Evolutionary conservation across 2,888 invertebrate species (phyloP).

Genomic region (Brachyptera putata): DNA sequence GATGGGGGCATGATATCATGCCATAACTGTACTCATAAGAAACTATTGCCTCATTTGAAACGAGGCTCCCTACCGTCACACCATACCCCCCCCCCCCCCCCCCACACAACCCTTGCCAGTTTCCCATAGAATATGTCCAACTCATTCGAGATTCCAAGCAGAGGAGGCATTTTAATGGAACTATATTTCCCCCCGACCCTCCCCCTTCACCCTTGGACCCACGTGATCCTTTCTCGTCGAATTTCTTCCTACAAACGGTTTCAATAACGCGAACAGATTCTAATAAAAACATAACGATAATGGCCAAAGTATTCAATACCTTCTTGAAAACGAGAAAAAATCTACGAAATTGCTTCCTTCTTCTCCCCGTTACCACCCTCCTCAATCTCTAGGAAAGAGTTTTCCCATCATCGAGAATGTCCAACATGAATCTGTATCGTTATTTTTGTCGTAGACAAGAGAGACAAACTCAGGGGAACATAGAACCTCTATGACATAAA

Average conservation of each 20-base stretch:
- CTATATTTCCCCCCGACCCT: not conserved
- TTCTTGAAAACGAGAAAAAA: conserved; percentile 3
- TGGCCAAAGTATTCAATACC: conserved; percentile 12
- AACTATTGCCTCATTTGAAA: conserved; percentile 7
- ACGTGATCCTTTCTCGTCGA: not conserved
- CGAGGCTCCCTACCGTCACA: not conserved
- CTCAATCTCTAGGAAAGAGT: too few relatives aligned
- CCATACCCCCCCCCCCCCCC: not conserved
- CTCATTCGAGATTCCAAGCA: not conserved
- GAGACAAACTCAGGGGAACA: too few relatives aligned
- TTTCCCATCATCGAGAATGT: conserved; percentile 2
- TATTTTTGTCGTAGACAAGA: too few relatives aligned
- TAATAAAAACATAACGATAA: conserved; percentile 15
- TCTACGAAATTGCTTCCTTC: conserved; percentile 6
- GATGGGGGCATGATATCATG: not conserved
- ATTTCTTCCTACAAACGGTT: conserved; percentile 1
- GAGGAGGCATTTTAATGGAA: conserved; percentile 7
- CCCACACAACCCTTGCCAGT: not conserved
- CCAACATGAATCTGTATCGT: not conserved
- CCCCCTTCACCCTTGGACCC: too few relatives aligned
- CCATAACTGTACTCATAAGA: conserved; percentile 8
- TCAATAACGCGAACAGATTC: conserved; percentile 11
- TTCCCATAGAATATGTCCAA: not conserved
- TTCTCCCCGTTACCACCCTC: too few relatives aligned
- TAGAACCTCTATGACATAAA: too few relatives aligned